phyloP scores from a whole-genome alignment of 2,113 vertebrate genomes.

The Neomonachus schauinslandi region DNA sequence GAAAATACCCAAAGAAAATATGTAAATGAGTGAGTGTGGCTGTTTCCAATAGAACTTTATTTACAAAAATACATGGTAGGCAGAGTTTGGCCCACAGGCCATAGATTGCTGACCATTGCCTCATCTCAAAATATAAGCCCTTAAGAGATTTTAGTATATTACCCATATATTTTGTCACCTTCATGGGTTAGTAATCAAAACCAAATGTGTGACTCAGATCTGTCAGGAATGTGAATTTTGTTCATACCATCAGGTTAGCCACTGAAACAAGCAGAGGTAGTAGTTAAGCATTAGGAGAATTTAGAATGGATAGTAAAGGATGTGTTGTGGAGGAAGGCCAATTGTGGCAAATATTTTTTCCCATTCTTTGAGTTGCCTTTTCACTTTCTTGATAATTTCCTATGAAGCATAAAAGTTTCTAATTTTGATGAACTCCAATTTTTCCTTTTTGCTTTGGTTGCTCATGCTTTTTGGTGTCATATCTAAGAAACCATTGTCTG shows the following conservation, averaged over 20 bases:
- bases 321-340: background rate
- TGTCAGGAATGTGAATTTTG: background rate
- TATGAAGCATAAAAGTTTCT: background rate
- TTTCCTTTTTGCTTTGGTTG: background rate
- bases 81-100: background rate
- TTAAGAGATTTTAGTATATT: background rate
- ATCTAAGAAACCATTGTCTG: background rate
- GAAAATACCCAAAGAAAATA: conserved; percentile 3
- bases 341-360: background rate
- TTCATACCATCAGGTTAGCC: background rate
- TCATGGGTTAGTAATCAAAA: background rate
- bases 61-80: background rate
- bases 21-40: background rate
- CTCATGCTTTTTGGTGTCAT: background rate
- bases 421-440: background rate
- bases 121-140: background rate
- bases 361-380: background rate
- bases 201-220: background rate
- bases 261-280: conserved; percentile 20
- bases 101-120: background rate
- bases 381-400: background rate
- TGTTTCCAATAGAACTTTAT: background rate
- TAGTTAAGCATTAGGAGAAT: background rate
- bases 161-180: background rate
- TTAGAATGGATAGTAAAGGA: background rate